Evolutionary conservation across 2,888 invertebrate genomes (phyloP), one percentile per base, ranked within the genome.

Genomic region (Diaprepes abbreviatus): DNA sequence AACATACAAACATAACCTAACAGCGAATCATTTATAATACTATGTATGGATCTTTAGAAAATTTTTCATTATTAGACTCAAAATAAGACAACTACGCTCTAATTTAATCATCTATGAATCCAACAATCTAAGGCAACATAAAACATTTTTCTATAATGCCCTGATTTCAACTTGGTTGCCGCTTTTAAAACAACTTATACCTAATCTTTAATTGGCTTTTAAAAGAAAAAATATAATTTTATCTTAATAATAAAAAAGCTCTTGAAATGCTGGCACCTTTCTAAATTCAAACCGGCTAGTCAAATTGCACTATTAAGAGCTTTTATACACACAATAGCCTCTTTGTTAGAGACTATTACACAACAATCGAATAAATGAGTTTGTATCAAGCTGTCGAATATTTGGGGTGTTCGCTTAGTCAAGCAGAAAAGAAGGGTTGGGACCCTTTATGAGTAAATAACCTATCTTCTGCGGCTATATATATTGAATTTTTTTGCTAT

Each of bases 311-410:
- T 81, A 82, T 82, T 78, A 79, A 73, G 59, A 63, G 66, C 71
- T 74, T 70, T 66, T 70, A 66, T 54, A 66, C 66, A 74, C 74
- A 81, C 78, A 80, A 81, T 80, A 74, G 78, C 76, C 70, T 78
- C 79, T 81, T 80, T 81, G 82, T 82, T 80, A 68, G 75, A 79
- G 76, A 77, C 82, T 80, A 83, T 83, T 83, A 82, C 82, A 78
- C 78, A 81, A 80, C 82, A 80, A 82, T 82, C 82, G 82, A 79
- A 79, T 78, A 79, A 81, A 81, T 81, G 80, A 78, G 78, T 80
- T 79, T 77, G 78, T 79, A 79, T 77, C 77, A 75, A 74, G 74
- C 74, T 70, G 68, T 71, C 73, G 69, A 70, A 71, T 73, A 74
- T 73, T 74, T 75, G 65, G 78, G 78, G 77, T 75, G 73, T 75